phyloP scores from a whole-genome alignment of 2,888 invertebrate genomes.

The Agelastica alni region DNA sequence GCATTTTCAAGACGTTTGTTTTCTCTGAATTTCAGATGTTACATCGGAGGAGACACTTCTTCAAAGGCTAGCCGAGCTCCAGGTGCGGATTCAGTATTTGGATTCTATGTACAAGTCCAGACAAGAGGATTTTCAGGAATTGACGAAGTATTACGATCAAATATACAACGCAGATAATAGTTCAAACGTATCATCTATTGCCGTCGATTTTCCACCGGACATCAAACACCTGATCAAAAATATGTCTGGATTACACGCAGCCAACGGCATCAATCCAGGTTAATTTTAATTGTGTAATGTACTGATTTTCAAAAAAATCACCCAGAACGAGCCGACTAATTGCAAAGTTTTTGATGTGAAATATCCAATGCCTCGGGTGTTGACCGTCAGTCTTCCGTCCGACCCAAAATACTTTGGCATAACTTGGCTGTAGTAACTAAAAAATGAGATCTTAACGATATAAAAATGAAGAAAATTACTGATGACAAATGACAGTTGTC shows the following conservation, averaged over 20 bases:
- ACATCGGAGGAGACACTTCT: slow-evolving; percentile 69
- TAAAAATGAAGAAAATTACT: too few species aligned
- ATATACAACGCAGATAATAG: slow-evolving; percentile 47
- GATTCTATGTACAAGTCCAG: slow-evolving; percentile 77
- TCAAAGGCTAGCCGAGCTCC: slow-evolving; percentile 74
- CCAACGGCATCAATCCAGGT: slow-evolving; percentile 54
- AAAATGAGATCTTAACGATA: too few species aligned
- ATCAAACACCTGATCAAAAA: slow-evolving; percentile 51
- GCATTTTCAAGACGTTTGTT: not conserved
- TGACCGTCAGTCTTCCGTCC: too few species aligned
- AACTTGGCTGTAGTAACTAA: too few species aligned
- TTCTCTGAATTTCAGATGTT: slow-evolving; percentile 61
- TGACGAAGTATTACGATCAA: slow-evolving; percentile 68
- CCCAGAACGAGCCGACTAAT: too few species aligned
- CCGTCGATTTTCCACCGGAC: slow-evolving; percentile 49
- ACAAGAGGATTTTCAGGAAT: slow-evolving; percentile 74
- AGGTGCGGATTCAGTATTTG: slow-evolving; percentile 76
- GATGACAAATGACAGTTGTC: too few species aligned
- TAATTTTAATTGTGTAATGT: slow-evolving; percentile 55
- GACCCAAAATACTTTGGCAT: too few species aligned
- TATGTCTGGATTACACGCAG: slow-evolving; percentile 58
- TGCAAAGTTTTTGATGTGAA: too few species aligned
- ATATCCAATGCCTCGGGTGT: too few species aligned
- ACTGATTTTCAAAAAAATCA: not conserved
- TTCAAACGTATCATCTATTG: slow-evolving; percentile 38